Evolutionary conservation across 2,888 invertebrate genomes (phyloP), one percentile per base, ranked within the genome.

Genomic region (Muschampia plurimacula): DNA sequence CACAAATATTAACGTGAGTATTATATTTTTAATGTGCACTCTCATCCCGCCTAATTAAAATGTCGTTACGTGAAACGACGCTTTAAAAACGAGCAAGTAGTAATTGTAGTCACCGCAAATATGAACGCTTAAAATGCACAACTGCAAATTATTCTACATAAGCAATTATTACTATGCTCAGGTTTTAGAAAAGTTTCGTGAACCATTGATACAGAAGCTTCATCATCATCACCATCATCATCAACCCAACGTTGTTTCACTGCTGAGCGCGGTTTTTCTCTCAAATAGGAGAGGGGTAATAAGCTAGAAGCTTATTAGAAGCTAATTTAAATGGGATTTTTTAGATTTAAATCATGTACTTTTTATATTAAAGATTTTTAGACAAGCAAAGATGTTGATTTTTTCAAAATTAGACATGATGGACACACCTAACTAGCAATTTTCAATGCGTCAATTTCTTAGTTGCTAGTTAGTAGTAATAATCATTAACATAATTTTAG

Each of bases 1-100:
- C 92, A 93, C 92, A 93, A 93, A 92, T 91, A 91, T 90, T 90
- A 89, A 92, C 91, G 94, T 95, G 82, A 95, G 95, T 94, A 93
- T 89, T 85, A 85, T 85, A 89, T 73, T 63, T 86, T 84, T 84
- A 83, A 82, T 80, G 78, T 83, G 79, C 81, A 83, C 84, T 84
- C 84, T 81, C 82, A 79, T 84, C 79, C 75, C 78, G 82, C 83
- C 86, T 82, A 88, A 90, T 89, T 89, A 90, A 88, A 90, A 87
- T 84, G 84, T 89, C 87, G 83, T 89, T 89, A 89, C 74, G 83
- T 81, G 78, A 78, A 86, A 78, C 77, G 77, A 78, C 75, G 79
- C 77, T 82, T 88, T 85, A 89, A 87, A 84, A 80, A 81, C 82
- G 81, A 79, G 80, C 80, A 49, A 67, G 39, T 60, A 63, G 81